Percentiles rank a stretch among this genome's conserved stretches.
Evolutionary conservation across 2,113 vertebrate genomes (phyloP).

Genomic region (Centrocercus urophasianus): DNA sequence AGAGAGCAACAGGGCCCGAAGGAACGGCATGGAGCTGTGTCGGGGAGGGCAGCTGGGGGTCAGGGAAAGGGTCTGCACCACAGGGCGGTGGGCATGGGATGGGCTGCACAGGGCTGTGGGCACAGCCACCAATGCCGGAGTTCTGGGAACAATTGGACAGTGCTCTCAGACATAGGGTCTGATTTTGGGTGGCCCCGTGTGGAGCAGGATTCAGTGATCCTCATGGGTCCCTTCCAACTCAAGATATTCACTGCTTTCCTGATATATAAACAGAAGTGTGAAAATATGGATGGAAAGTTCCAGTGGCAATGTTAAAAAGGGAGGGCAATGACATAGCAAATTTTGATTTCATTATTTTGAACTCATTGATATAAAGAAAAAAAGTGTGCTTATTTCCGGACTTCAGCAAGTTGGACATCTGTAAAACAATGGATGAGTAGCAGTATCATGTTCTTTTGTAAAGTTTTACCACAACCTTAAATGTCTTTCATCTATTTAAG

Average conservation of each 20-base stretch:
- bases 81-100: too few relatives aligned
- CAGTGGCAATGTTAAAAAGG: background rate
- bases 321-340: background rate
- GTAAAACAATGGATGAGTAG: background rate
- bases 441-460: background rate
- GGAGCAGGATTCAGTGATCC: too few relatives aligned
- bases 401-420: background rate
- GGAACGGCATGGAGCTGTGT: too few relatives aligned
- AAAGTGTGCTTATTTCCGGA: background rate
- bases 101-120: too few relatives aligned
- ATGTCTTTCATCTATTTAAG: background rate
- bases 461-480: background rate
- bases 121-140: too few relatives aligned
- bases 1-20: too few relatives aligned
- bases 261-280: background rate
- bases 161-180: too few relatives aligned
- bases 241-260: background rate
- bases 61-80: too few relatives aligned
- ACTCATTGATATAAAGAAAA: background rate
- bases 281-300: background rate
- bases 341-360: background rate
- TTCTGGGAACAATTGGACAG: too few relatives aligned
- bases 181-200: too few relatives aligned
- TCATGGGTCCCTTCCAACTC: too few relatives aligned
- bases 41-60: too few relatives aligned